Evolutionary conservation across 2,888 invertebrate species (phyloP).

Genomic region (Philaethria dido): DNA sequence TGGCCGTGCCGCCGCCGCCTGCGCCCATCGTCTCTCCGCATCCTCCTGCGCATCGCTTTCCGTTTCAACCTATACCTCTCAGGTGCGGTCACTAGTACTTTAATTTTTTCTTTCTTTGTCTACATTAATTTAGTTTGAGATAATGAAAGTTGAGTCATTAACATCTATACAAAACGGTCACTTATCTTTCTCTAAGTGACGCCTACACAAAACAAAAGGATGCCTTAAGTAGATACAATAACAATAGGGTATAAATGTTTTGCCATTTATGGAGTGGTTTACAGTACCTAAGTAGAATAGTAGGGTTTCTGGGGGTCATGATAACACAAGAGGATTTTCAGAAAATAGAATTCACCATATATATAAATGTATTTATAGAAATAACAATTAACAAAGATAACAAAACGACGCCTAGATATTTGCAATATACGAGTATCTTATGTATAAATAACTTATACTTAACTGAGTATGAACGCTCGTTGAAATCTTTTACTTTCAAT

Average conservation of each 20-base stretch:
- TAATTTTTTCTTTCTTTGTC: neutral
- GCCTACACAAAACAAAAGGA: conserved; percentile 38
- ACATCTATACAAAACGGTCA: conserved; percentile 14
- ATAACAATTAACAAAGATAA: conserved; percentile 41
- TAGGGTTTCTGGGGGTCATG: conserved; percentile 55
- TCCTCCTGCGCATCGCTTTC: conserved; percentile 56
- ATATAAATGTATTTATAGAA: conserved; percentile 39
- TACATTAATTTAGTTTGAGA: neutral
- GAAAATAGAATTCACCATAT: conserved; percentile 56
- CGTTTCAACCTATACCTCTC: conserved; percentile 79
- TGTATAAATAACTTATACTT: neutral
- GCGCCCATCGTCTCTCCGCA: conserved; percentile 53
- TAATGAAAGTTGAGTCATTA: conserved; percentile 28
- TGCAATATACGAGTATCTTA: too few relatives aligned
- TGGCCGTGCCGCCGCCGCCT: conserved; percentile 51
- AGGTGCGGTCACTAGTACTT: conserved; percentile 57
- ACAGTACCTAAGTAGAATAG: conserved; percentile 51
- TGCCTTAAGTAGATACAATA: conserved; percentile 30
- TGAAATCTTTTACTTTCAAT: conserved; percentile 67
- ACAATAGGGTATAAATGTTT: conserved; percentile 49
- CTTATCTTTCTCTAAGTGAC: conserved; percentile 23
- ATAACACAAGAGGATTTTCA: conserved; percentile 56
- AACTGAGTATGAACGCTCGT: conserved; percentile 56
- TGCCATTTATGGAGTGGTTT: conserved; percentile 49
- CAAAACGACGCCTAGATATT: too few relatives aligned